Conservation (phyloP, 2,113 vertebrate genomes). For the Carassius gibelio region DNA sequence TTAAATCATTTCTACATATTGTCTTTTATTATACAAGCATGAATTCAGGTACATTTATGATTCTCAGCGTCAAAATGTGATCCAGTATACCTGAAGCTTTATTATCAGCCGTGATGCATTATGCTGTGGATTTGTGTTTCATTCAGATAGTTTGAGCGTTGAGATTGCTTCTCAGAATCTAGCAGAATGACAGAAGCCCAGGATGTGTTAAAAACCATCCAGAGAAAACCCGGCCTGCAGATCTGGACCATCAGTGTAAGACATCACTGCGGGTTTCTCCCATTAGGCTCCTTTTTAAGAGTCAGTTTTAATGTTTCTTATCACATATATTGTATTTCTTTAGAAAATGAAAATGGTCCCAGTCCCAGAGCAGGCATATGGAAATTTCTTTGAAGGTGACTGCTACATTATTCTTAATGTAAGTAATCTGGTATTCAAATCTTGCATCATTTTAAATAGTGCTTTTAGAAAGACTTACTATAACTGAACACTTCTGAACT, state of each 20-base stretch:
- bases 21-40: background rate
- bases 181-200: constrained; percentile 75
- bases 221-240: constrained; percentile 82
- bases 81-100: background rate
- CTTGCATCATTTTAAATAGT: background rate
- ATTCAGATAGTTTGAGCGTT: background rate
- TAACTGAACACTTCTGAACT: background rate
- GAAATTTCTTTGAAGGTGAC: constrained; percentile 91
- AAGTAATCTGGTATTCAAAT: constrained; percentile 65
- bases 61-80: background rate
- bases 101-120: background rate
- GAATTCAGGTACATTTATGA: background rate
- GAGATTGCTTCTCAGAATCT: constrained; percentile 12
- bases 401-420: constrained; percentile 85
- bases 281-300: background rate
- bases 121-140: background rate
- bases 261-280: background rate
- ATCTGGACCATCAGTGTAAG: constrained; percentile 93
- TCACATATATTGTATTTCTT: background rate
- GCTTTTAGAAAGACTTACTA: background rate
- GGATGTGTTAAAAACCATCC: constrained; percentile 68
- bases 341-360: constrained; percentile 88
- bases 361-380: constrained; percentile 79
- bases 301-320: background rate
- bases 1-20: background rate